phyloP scores from a whole-genome alignment of 1,140 invertebrate species.

The Brachionus calyciflorus region DNA sequence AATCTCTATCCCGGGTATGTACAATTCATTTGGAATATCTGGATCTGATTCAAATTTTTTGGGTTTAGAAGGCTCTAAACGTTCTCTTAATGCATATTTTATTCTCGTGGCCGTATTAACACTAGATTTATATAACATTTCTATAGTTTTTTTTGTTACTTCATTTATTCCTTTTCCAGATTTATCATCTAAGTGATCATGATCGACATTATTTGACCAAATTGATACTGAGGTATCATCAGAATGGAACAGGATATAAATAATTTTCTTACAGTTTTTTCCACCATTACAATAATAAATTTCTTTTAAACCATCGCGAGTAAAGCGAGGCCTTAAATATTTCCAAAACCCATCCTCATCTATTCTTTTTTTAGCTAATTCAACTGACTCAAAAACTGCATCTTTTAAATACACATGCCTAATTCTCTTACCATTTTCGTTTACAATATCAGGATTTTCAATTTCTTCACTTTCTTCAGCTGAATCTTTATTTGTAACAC shows the following conservation, averaged over 20 bases:
- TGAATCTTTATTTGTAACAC: too few relatives aligned
- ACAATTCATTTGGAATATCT: background rate
- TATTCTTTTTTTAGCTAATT: background rate
- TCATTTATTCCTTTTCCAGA: background rate
- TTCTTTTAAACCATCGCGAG: background rate
- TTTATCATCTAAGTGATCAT: background rate
- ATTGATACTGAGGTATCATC: background rate
- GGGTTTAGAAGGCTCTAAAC: constrained; percentile 2
- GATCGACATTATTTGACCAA: background rate
- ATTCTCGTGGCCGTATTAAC: constrained; percentile 4
- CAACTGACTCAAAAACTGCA: background rate
- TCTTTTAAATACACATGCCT: background rate
- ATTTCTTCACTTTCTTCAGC: too few relatives aligned
- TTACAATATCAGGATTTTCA: too few relatives aligned
- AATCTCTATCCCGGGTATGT: background rate
- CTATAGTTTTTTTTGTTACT: constrained; percentile 24
- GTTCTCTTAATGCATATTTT: constrained; percentile 15
- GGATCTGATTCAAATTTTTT: constrained; percentile 2
- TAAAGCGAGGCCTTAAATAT: background rate
- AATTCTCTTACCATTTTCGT: too few relatives aligned
- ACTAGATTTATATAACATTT: constrained; percentile 15
- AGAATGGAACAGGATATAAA: constrained; percentile 11
- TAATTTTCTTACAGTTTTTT: background rate
- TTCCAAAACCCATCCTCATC: background rate
- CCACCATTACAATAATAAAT: background rate